Evolutionary conservation across 2,113 vertebrate species (phyloP), one percentile per base, ranked within the genome.

Genomic region (Rhineura floridana): DNA sequence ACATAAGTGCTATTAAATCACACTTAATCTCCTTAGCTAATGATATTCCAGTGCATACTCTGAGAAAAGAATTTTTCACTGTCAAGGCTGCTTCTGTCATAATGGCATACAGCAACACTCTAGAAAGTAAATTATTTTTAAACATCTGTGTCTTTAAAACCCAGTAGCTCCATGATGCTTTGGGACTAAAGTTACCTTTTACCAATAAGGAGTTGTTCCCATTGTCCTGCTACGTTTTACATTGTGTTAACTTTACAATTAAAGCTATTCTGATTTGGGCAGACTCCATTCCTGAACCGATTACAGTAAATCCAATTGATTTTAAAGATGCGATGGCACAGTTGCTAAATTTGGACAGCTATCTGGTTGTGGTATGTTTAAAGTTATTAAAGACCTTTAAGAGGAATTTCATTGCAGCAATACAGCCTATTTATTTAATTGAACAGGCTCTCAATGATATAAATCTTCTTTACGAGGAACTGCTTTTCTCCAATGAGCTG

Each of bases 161-260:
- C 8, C 87, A 13, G 33, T 7, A 55, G 39, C 73, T 93, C 3
- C 39, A 21, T 87, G 9, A 39, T 87, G 33, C 28, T 2, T 77
- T 84, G 25, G n/a, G 6, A 39, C 28, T 81, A 17, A 69, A 25
- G 55, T 85, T 80, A 81, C 23, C 5, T 73, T 52, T 80, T 30
- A 52, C 2, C 79, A 36, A 59, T 87, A 73, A 83, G 62, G 52
- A 62, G 55, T 69, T 84, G n/a, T 75, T 83, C 83, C 33, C 8
- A 0, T 0, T 44, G 73, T 73, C 87, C 79, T 13, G 0, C 90
- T 90, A 30, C 28, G 7, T 33, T 55, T 44, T 46, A 5, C 23
- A 55, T 84, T 0, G 63, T 50, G n/a, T 70, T n/a, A 4, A 1
- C 0, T 48, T 88, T 84, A 39, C 0, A 65, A 5, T 59, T 0